Conservation (phyloP, 2,797 vertebrate species). For the Sibirionetta formosa region DNA sequence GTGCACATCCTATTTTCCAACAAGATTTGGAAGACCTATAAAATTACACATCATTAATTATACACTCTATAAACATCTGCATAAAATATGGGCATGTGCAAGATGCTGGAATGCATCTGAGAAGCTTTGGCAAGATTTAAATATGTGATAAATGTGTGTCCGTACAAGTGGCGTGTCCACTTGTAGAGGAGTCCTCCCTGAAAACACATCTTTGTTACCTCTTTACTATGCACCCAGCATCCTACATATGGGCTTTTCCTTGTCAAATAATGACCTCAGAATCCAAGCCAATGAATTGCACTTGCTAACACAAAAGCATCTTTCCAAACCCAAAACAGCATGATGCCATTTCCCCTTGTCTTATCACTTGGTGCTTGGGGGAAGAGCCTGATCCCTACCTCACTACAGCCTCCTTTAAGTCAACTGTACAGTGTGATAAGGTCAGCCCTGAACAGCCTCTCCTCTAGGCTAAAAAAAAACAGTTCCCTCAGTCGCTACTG, state of each 20-base stretch:
- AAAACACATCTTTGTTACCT: neutral
- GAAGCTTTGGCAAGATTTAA: neutral
- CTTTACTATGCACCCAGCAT: neutral
- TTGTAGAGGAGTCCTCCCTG: neutral
- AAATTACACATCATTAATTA: conserved; percentile 11
- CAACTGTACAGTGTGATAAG: too few relatives aligned
- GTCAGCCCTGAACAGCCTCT: too few relatives aligned
- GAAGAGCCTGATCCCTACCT: too few relatives aligned
- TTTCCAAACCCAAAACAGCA: neutral
- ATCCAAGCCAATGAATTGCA: neutral
- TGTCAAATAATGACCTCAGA: neutral
- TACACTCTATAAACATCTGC: neutral
- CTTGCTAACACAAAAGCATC: neutral
- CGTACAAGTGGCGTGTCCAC: rapidly evolving
- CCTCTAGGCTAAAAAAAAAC: too few relatives aligned
- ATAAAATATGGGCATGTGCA: neutral
- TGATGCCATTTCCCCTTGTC: too few relatives aligned
- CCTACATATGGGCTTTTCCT: neutral
- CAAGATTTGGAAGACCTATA: neutral
- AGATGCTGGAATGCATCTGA: neutral
- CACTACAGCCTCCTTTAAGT: too few relatives aligned
- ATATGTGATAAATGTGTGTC: neutral
- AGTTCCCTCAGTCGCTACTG: too few relatives aligned
- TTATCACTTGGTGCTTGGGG: too few relatives aligned
- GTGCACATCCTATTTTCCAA: neutral